A percentile compares a stretch with the other conserved stretches of the same genome.
These are phyloP conservation scores for Ypsolopha scabrella DNA, from an alignment of 2,888 invertebrate species.

Conservation along the genomic window DNA sequence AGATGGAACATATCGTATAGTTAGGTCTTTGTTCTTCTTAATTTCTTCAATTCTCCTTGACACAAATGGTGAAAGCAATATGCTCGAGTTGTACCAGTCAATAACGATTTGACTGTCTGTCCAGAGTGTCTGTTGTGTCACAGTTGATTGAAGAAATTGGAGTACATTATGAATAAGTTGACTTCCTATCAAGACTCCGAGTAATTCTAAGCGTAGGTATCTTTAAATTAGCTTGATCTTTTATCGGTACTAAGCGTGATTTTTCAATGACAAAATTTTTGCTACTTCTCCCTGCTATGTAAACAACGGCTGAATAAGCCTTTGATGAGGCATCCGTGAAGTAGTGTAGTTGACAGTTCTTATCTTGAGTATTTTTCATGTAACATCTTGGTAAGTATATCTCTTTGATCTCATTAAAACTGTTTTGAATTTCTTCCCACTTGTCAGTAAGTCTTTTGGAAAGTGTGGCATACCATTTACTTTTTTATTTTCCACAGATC, in stretches of 20 bases:
- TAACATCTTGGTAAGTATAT: no score
- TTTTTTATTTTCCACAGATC: no score
- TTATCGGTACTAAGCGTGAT: not conserved
- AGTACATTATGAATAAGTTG: not conserved
- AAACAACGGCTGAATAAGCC: no score
- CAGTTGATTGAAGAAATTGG: not conserved
- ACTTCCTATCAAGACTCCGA: constrained; percentile 4
- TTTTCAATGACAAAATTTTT: constrained; percentile 1
- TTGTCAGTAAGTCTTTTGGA: no score
- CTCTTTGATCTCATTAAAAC: no score
- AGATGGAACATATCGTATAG: not conserved
- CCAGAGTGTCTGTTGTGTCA: not conserved
- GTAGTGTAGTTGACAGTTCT: no score
- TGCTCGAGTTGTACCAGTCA: constrained; percentile 2
- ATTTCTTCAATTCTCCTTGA: constrained; percentile 3
- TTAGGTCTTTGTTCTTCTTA: not conserved
- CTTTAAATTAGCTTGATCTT: not conserved
- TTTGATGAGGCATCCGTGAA: no score
- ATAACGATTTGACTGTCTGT: constrained; percentile 6
- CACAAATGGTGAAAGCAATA: constrained; percentile 4
- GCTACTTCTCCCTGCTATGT: not conserved
- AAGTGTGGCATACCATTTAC: no score
- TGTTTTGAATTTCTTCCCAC: no score
- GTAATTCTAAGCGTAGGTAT: constrained; percentile 5
- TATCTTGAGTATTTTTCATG: no score